Evolutionary conservation across 2,888 invertebrate species (phyloP), one percentile per base, ranked within the genome.

Genomic region (Dasypogon diadema): DNA sequence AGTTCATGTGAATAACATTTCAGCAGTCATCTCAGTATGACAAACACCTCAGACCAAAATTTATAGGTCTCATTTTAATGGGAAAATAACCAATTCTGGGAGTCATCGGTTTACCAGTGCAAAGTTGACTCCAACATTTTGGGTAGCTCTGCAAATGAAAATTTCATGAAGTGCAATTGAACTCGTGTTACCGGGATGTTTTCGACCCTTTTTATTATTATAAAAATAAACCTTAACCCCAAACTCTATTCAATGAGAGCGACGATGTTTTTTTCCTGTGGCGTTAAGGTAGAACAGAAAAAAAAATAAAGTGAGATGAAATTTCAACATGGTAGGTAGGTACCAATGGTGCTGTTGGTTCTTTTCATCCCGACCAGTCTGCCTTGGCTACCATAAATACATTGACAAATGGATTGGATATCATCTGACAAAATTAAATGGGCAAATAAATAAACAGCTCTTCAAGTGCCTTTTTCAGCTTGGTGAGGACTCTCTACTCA

Each of bases 371-470:
- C 24, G 48, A 48, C 12, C 26, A 26, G 46, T 68, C 48, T 46
- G 48, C 26, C 48, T 68, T 24, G 18, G 46, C 26, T 24, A n/a
- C 34, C 75, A 77, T 75, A 75, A 77, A 77, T 77, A 78, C 75
- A 78, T 75, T 78, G 76, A 78, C 78, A 78, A 78, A 77, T 78
- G 77, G 78, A 78, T 77, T 77, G 78, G 74, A 78, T 78, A 77
- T 74, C 74, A 75, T 77, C 77, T 58, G 73, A 75, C 77, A 77
- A 74, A 77, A 77, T 77, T 75, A 77, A 75, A 77, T 74, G 56
- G n/a, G 56, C 75, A 77, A 77, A 77, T 68, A 77, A 75, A 75
- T 65, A 72, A 75, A 77, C 56, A 70, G 48, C 24, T 16, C 12
- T 26, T 22, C 46, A 26, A 48, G 65, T 26, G 24, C 48, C 65